Evolutionary conservation across 2,113 vertebrate species (phyloP).

Genomic region (Neotoma lepida): DNA sequence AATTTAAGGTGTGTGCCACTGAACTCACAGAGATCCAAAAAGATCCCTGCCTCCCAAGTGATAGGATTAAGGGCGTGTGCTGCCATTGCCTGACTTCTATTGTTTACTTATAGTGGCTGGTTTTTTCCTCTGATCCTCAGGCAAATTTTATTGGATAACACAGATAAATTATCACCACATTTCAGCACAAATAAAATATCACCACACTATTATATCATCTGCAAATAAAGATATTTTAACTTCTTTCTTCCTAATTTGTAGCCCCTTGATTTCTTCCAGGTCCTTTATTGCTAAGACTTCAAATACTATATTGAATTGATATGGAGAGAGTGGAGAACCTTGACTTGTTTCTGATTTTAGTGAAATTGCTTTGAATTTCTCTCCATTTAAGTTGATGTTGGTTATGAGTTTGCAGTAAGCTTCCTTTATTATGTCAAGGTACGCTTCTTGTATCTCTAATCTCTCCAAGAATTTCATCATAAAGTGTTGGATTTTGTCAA

Average conservation of each 20-base stretch:
- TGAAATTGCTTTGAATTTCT: neutral
- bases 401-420: neutral
- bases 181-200: too few species aligned
- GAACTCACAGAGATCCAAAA: too few species aligned
- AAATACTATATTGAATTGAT: neutral
- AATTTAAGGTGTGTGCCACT: too few species aligned
- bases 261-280: neutral
- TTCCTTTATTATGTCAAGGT: neutral
- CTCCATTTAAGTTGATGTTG: neutral
- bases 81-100: too few species aligned
- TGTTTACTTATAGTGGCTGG: too few species aligned
- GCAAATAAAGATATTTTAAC: too few species aligned
- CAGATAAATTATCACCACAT: too few species aligned
- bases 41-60: too few species aligned
- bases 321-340: neutral
- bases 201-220: too few species aligned
- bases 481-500: neutral
- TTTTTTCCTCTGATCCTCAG: too few species aligned
- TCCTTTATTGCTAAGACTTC: neutral
- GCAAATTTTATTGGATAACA: too few species aligned
- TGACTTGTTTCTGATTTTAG: neutral
- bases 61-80: too few species aligned
- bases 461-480: neutral
- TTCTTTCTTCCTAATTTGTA: neutral
- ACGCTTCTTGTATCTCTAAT: neutral